phyloP scores from a whole-genome alignment of 2,888 invertebrate genomes.

The Netelia fuscicornis region DNA sequence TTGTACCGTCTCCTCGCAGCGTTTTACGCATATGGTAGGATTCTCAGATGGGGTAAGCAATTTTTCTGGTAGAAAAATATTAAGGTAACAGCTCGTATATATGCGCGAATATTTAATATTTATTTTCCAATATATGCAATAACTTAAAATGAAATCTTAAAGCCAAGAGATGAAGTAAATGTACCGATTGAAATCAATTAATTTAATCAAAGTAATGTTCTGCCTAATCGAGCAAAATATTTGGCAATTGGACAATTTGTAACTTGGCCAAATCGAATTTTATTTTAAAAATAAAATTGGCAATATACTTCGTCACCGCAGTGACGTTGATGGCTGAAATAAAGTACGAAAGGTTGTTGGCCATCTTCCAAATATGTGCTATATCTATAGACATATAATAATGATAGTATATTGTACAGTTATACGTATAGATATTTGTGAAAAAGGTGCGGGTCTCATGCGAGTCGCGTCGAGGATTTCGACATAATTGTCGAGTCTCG shows the following conservation, averaged over 20 bases:
- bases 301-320: background rate
- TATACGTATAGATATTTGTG: background rate
- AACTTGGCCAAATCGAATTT: background rate
- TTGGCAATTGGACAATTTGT: background rate
- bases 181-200: no score
- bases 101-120: no score
- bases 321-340: background rate
- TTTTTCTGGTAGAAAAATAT: no score
- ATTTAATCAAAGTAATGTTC: no score
- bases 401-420: background rate
- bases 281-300: background rate
- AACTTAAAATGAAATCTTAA: no score
- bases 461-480: constrained; percentile 37
- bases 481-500: constrained; percentile 15
- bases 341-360: background rate
- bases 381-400: background rate
- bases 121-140: no score
- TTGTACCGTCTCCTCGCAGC: no score
- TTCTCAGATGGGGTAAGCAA: no score
- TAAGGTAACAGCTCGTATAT: no score
- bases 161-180: no score
- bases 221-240: background rate
- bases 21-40: no score
- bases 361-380: background rate
- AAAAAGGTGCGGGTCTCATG: constrained; percentile 22